phyloP scores from a whole-genome alignment of 2,797 vertebrate genomes.

The Sebastes hubbsi region DNA sequence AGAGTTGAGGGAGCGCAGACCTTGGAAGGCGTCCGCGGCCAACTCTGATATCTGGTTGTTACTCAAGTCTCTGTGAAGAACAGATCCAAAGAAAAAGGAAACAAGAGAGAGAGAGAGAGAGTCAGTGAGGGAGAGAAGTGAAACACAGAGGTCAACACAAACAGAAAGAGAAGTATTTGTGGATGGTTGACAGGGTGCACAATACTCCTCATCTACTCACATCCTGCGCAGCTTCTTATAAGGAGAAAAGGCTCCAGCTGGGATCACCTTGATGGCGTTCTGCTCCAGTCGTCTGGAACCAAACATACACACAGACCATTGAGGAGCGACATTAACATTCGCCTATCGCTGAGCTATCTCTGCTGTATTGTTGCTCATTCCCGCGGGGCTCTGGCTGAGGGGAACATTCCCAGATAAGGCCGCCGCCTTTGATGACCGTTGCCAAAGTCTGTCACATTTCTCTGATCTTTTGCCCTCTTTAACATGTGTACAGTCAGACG shows the following conservation, averaged over 20 bases:
- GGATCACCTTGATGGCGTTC: constrained; percentile 97
- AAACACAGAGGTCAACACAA: constrained; percentile 19
- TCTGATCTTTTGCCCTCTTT: constrained; percentile 65
- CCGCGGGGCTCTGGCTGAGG: constrained; percentile 28
- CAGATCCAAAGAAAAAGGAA: background rate
- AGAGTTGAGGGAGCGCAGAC: constrained; percentile 95
- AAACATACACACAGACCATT: constrained; percentile 72
- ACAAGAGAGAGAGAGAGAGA: background rate
- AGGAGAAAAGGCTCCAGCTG: constrained; percentile 94
- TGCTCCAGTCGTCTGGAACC: constrained; percentile 95
- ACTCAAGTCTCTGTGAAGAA: constrained; percentile 89
- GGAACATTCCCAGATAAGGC: constrained; percentile 68
- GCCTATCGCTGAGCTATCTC: constrained; percentile 54
- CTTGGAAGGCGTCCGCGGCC: constrained; percentile 94
- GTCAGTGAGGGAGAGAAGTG: background rate
- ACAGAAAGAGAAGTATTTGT: constrained; percentile 8
- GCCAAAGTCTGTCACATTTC: constrained; percentile 57
- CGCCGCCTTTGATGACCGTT: constrained; percentile 54
- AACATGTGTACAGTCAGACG: constrained; percentile 25
- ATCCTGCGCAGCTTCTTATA: constrained; percentile 98
- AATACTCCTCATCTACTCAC: constrained; percentile 83
- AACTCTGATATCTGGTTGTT: constrained; percentile 99
- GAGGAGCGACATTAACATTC: constrained; percentile 62
- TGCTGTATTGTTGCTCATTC: constrained; percentile 40
- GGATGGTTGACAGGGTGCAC: constrained; percentile 20